These are phyloP conservation scores for Zapornia atra DNA, from an alignment of 2,113 vertebrate species.

Conservation along the genomic window DNA sequence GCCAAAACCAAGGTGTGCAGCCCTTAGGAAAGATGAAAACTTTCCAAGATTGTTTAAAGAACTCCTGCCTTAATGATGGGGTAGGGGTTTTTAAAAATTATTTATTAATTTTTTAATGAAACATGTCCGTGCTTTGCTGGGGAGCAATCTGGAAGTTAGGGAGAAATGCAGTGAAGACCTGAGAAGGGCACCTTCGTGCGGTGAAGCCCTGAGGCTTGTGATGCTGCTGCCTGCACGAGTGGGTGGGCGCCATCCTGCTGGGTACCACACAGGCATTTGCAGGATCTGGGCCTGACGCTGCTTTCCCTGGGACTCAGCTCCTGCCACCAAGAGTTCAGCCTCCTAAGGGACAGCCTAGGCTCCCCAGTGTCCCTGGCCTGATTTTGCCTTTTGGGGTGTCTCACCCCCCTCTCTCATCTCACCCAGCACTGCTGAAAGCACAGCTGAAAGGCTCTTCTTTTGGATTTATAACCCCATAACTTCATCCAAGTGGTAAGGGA, in stretches of 20 bases:
- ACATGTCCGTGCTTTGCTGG: neutral
- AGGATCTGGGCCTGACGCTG: neutral
- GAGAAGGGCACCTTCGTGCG: neutral
- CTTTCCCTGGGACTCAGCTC: neutral
- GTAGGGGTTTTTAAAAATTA: neutral
- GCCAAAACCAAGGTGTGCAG: accelerated
- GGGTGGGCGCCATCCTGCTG: neutral
- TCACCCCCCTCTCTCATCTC: neutral
- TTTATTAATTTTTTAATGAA: neutral
- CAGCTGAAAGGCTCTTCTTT: neutral
- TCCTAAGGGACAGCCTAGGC: neutral
- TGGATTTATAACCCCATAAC: neutral
- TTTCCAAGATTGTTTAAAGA: neutral
- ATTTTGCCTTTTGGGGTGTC: neutral
- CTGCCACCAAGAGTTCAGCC: neutral
- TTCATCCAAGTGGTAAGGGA: accelerated
- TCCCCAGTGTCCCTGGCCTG: neutral
- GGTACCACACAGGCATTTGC: accelerated
- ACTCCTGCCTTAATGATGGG: neutral
- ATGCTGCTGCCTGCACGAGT: neutral
- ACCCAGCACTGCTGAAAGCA: neutral
- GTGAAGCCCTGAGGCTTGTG: accelerated
- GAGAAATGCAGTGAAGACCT: neutral
- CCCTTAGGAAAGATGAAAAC: neutral
- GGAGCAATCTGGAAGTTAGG: neutral